Evolutionary conservation across 2,888 invertebrate species (phyloP).

Genomic region (Lithophane socia): DNA sequence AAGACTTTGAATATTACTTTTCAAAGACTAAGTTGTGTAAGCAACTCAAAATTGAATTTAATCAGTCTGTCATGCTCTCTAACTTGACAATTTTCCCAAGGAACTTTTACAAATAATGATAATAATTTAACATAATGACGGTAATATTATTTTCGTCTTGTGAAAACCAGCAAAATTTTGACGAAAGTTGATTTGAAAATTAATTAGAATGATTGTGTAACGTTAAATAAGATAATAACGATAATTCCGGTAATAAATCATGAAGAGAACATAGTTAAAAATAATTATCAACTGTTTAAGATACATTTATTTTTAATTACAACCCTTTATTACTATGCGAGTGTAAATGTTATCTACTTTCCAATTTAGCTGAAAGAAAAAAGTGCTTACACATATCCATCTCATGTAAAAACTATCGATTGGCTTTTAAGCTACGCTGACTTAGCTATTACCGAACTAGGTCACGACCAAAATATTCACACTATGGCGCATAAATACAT

Average conservation of each 20-base stretch:
- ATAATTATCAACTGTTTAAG: not conserved
- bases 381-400: slow-evolving; percentile 5
- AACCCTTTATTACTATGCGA: too few species aligned
- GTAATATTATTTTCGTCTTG: not conserved
- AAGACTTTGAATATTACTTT: slow-evolving; percentile 33
- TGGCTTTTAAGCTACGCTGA: slow-evolving; percentile 32
- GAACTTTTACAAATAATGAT: not conserved
- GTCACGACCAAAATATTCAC: slow-evolving; percentile 47
- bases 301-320: too few species aligned
- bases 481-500: slow-evolving; percentile 25
- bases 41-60: slow-evolving; percentile 40
- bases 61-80: slow-evolving; percentile 10
- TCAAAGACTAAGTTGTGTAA: slow-evolving; percentile 23
- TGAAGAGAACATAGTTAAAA: not conserved
- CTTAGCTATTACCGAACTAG: slow-evolving; percentile 41
- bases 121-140: slow-evolving; percentile 1
- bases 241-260: too few species aligned
- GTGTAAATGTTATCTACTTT: not conserved
- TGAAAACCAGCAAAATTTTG: not conserved
- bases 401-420: slow-evolving; percentile 43
- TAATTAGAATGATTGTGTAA: not conserved
- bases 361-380: not conserved
- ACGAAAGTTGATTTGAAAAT: not conserved
- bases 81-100: slow-evolving; percentile 5
- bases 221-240: not conserved